Percentiles rank a stretch among this genome's conserved stretches.
Conservation (phyloP, 2,113 vertebrate species). For the Gavialis gangeticus region DNA sequence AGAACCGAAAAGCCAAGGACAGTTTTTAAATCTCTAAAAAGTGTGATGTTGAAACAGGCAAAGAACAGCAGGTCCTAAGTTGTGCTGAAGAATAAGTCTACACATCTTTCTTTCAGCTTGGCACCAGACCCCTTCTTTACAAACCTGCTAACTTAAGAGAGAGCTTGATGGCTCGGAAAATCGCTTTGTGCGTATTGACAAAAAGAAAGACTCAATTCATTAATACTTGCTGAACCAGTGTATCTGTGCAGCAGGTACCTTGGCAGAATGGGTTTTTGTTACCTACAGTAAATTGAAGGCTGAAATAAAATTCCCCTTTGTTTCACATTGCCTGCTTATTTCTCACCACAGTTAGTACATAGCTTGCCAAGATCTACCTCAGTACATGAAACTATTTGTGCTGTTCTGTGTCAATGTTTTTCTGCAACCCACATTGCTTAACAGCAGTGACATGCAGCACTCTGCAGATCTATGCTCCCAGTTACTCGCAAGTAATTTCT, state of each 20-base stretch:
- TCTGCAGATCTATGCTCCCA: neutral
- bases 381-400: neutral
- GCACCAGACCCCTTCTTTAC: neutral
- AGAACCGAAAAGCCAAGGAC: neutral
- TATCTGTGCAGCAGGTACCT: neutral
- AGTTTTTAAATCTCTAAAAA: neutral
- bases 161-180: neutral
- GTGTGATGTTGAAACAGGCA: neutral
- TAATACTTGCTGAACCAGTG: neutral
- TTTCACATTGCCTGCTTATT: neutral
- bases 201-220: neutral
- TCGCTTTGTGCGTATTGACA: neutral
- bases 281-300: neutral
- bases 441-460: neutral
- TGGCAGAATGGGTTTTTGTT: neutral
- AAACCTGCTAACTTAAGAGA: neutral
- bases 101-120: neutral
- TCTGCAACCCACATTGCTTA: neutral
- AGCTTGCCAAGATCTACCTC: neutral
- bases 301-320: neutral
- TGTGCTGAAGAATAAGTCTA: neutral
- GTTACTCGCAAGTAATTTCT: neutral
- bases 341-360: neutral
- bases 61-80: neutral
- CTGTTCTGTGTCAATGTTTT: neutral